Conservation (phyloP, 2,888 invertebrate genomes). For the Cryptosula pallasiana region DNA sequence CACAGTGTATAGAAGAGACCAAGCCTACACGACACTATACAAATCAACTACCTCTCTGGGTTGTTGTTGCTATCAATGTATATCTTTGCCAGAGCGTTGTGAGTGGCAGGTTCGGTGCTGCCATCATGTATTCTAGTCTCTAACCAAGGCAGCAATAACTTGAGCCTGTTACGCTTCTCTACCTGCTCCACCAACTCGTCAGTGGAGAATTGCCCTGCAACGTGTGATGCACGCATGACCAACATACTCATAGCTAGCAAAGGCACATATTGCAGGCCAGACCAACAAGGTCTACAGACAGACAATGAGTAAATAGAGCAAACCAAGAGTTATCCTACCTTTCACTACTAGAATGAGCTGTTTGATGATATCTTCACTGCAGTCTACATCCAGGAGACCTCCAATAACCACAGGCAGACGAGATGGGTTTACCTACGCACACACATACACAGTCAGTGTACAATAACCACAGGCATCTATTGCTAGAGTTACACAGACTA, state of each 20-base stretch:
- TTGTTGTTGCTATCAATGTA: conserved; percentile 99
- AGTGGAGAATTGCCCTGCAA: conserved; percentile 80
- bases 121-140: conserved; percentile 97
- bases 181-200: conserved; percentile 95
- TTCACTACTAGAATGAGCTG: conserved; percentile 94
- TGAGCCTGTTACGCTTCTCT: conserved; percentile 65
- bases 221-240: background rate
- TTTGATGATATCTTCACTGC: conserved; percentile 97
- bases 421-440: conserved; percentile 87
- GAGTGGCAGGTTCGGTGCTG: conserved; percentile 93
- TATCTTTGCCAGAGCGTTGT: conserved; percentile 98
- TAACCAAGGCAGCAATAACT: conserved; percentile 90
- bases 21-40: background rate
- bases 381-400: conserved; percentile 94
- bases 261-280: too few species aligned
- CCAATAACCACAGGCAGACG: conserved; percentile 96
- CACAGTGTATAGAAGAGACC: background rate
- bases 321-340: too few species aligned
- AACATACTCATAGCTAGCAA: too few species aligned
- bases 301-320: too few species aligned
- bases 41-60: conserved; percentile 71
- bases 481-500: too few species aligned
- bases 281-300: too few species aligned
- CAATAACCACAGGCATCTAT: too few species aligned
- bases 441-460: too few species aligned